Evolutionary conservation across 1,140 invertebrate species (phyloP).

Genomic region (Pseudobourletiella spinata): DNA sequence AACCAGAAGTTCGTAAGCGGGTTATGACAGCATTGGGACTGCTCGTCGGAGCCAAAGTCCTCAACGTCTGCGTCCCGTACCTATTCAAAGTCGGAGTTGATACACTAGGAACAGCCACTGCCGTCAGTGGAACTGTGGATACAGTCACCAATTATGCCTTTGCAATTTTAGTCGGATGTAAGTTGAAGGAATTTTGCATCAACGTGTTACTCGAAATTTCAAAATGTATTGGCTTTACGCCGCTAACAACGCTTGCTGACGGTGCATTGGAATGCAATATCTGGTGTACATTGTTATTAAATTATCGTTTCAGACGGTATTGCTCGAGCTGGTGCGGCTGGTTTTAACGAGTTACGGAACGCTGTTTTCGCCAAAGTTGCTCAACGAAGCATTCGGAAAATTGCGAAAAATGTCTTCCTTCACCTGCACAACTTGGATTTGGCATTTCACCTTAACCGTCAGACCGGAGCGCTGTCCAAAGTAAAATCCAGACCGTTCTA

Average conservation of each 20-base stretch:
- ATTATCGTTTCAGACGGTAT: conserved; percentile 67
- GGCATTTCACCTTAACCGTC: conserved; percentile 82
- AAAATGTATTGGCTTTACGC: too few species aligned
- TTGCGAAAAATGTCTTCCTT: conserved; percentile 92
- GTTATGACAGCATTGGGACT: conserved; percentile 76
- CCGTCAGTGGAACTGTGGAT: conserved; percentile 43
- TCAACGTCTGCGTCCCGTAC: conserved; percentile 94
- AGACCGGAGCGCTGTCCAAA: conserved; percentile 84
- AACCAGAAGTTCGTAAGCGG: conserved; percentile 63
- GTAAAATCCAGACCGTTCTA: too few species aligned
- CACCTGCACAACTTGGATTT: conserved; percentile 95
- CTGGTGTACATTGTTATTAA: not conserved
- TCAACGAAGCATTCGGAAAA: conserved; percentile 87
- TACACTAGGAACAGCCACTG: conserved; percentile 62
- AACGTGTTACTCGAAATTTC: too few species aligned
- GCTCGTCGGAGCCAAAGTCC: conserved; percentile 67
- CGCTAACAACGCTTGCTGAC: too few species aligned
- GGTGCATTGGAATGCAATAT: too few species aligned
- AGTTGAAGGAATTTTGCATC: too few species aligned
- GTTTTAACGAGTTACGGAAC: conserved; percentile 93
- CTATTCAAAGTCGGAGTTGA: conserved; percentile 92
- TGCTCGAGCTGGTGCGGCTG: conserved; percentile 75
- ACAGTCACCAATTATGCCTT: conserved; percentile 62
- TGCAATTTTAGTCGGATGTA: conserved; percentile 82
- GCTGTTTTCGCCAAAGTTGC: conserved; percentile 98